phyloP scores from a whole-genome alignment of 2,888 invertebrate genomes.

The Sarcophaga carnaria region DNA sequence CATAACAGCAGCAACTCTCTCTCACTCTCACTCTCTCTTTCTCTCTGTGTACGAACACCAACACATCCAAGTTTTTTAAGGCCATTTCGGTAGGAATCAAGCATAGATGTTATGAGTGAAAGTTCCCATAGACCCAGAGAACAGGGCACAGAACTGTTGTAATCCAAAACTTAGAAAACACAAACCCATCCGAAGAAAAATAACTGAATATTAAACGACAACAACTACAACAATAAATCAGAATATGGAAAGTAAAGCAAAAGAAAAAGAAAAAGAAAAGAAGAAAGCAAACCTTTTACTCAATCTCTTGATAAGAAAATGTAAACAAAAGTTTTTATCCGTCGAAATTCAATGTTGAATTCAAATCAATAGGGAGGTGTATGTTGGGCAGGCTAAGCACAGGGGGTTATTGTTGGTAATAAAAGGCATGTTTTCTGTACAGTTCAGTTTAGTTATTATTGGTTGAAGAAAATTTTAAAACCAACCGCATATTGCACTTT shows the following conservation, averaged over 20 bases:
- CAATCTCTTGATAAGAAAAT: constrained; percentile 30
- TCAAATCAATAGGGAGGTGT: neutral
- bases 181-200: constrained; percentile 30
- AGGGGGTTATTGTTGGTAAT: constrained; percentile 9
- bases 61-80: too few relatives aligned
- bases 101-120: too few relatives aligned
- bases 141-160: neutral
- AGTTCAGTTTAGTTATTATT: constrained; percentile 44
- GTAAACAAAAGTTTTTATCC: constrained; percentile 31
- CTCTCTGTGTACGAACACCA: neutral
- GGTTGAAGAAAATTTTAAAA: constrained; percentile 45
- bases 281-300: constrained; percentile 27
- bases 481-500: constrained; percentile 61
- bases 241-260: neutral
- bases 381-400: neutral
- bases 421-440: constrained; percentile 4
- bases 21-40: neutral
- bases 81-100: too few relatives aligned
- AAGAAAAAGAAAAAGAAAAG: constrained; percentile 11
- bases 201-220: constrained; percentile 33
- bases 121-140: too few relatives aligned
- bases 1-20: constrained; percentile 5
- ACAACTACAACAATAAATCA: neutral
- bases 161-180: constrained; percentile 53
- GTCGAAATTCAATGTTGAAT: neutral